Evolutionary conservation across 1,140 invertebrate genomes (phyloP).

Genomic region (Zaprionus davidi): DNA sequence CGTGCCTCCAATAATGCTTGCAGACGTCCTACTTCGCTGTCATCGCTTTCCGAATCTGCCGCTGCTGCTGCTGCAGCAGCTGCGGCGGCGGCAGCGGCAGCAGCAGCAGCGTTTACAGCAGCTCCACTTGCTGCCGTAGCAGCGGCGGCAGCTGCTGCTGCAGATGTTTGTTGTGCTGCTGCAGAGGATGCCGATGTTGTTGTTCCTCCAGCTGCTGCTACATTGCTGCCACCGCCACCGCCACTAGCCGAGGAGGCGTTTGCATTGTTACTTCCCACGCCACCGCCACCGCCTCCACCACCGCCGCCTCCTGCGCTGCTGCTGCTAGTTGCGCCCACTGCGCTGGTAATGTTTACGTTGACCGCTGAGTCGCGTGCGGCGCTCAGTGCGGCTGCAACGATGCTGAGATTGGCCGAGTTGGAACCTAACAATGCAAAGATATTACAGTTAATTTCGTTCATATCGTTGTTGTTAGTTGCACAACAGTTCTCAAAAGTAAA

Average conservation of each 20-base stretch:
- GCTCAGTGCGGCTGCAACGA: constrained; percentile 66
- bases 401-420: constrained; percentile 70
- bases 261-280: constrained; percentile 21
- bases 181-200: constrained; percentile 25
- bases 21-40: constrained; percentile 94
- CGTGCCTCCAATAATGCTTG: constrained; percentile 96
- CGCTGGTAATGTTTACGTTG: constrained; percentile 57
- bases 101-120: constrained; percentile 31
- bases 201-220: constrained; percentile 23
- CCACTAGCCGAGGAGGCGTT: constrained; percentile 59
- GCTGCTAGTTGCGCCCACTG: constrained; percentile 68
- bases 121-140: constrained; percentile 23
- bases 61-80: constrained; percentile 57
- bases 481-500: neutral
- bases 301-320: constrained; percentile 37
- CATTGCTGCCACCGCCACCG: constrained; percentile 63
- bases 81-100: constrained; percentile 26
- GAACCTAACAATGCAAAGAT: constrained; percentile 41
- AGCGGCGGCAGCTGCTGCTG: constrained; percentile 19
- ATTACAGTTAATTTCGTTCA: constrained; percentile 36
- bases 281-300: constrained; percentile 31
- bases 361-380: constrained; percentile 60
- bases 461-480: constrained; percentile 8
- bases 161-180: constrained; percentile 28
- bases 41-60: constrained; percentile 89